Base-by-base conservation (phyloP, 2,113 vertebrate genomes). In the Myrmecophaga tridactyla region DNA sequence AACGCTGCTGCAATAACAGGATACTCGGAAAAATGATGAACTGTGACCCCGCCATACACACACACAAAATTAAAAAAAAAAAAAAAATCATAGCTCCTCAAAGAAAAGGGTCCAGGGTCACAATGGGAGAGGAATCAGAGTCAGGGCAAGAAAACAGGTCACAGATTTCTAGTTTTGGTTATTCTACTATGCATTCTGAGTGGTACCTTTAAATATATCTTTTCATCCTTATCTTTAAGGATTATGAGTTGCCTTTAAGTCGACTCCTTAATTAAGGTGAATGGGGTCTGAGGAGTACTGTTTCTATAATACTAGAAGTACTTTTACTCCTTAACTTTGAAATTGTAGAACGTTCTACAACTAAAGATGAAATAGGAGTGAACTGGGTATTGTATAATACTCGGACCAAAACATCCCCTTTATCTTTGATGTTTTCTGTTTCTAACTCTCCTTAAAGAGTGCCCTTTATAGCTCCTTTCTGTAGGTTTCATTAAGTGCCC, bases 361-460 rank as follows among this genome's bases (percentile, higher is more conserved):
- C n/a, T 70, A 10, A 89, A 89, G n/a, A 21, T 83, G 56, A 95
- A 92, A 67, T n/a, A 82, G 67, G 53, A 89, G 41, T 84, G 51
- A 4, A 3, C 56, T 73, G 75, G n/a, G 36, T 56, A 29, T 63
- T 86, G 6, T 41, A 11, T 39, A 41, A 9, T 77, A 48, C 41
- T 48, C 78, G 39, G 69, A 67, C 41, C 18, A 81, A 31, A 90
- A 58, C 75, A 36, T 4, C 43, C 53, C 9, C 65, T 93, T 76
- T 83, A 39, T 77, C 15, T 67, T 56, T 94, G 69, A 86, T 1
- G 7, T 70, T 86, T 77, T 84, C 36, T 69, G 53, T 89, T 89
- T 91, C 81, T 69, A 43, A 84, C 15, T 91, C 34, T 77, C 36
- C 56, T 92, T 58, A 20, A n/a, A 73, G n/a, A 84, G 63, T 46